These are phyloP conservation scores for Rotaria sp. DNA, from an alignment of 2,888 invertebrate genomes.

Conservation along the genomic window DNA sequence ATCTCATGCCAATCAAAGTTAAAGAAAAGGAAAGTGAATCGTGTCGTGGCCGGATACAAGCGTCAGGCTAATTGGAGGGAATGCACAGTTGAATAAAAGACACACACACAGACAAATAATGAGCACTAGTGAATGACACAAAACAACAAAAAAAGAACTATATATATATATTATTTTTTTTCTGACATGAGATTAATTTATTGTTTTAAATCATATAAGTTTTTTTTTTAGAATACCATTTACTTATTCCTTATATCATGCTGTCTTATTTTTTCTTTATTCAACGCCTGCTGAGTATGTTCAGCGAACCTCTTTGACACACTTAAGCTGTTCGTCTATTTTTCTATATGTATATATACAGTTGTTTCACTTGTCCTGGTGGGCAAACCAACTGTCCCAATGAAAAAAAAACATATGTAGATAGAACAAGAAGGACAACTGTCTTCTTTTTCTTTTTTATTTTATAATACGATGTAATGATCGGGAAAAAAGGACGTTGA, in stretches of 20 bases:
- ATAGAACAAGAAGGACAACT: conserved; percentile 6
- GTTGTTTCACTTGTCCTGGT: conserved; percentile 19
- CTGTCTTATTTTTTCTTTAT: background rate
- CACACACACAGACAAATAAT: background rate
- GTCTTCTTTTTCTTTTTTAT: background rate
- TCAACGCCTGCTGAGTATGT: background rate
- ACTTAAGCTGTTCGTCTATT: conserved; percentile 24
- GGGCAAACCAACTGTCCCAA: conserved; percentile 3
- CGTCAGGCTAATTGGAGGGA: background rate
- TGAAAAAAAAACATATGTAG: conserved; percentile 8
- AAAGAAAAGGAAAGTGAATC: conserved; percentile 19
- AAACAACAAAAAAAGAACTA: background rate
- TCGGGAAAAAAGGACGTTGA: background rate
- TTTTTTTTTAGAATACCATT: background rate
- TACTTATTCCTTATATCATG: background rate
- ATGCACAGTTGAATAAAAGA: conserved; percentile 7
- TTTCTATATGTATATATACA: background rate
- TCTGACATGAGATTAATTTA: background rate
- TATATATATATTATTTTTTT: background rate
- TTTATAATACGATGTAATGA: conserved; percentile 2
- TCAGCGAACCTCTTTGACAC: conserved; percentile 21
- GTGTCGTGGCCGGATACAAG: conserved; percentile 13
- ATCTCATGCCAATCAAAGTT: conserved; percentile 22
- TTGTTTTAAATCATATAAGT: background rate
- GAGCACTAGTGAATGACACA: background rate